Evolutionary conservation across 2,888 invertebrate species (phyloP), one percentile per base, ranked within the genome.

Genomic region (Brachynemurus nebulosus): DNA sequence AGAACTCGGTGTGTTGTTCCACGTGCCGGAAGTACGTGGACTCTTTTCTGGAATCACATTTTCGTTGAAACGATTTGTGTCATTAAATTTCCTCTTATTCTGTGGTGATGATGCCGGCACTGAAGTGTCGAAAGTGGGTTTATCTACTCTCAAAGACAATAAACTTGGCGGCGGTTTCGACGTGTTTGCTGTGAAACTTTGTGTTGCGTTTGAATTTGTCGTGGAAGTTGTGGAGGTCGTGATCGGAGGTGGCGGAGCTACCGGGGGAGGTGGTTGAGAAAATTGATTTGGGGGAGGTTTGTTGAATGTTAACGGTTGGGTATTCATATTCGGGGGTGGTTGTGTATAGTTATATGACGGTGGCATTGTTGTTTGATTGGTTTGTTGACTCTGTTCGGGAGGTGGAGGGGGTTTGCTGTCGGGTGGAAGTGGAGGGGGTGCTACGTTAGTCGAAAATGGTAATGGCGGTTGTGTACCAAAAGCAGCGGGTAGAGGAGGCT

Each of bases 401-500:
- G 65, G 64, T 23, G 59, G 56, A 2, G 65, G 63, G 25, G 67
- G 65, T 54, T 65, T 61, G 40, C 57, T 53, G 46, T 66, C 64
- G 19, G 62, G 59, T n/a, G 67, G 68, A 25, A 70, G 70, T 18
- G 71, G 71, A 40, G 66, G 68, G n/a, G 30, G n/a, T 27, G 62
- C 60, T 52, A 61, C 60, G 2, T 60, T 61, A 48, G 66, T 58
- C 46, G 62, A 62, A 2, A 60, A 62, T 49, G 66, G 59, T 45
- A 62, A 53, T 9, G 60, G 58, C 42, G 66, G 60, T 34, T 59
- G 57, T 46, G 56, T 56, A 23, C 52, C 48, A 33, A 55, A 47
- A 40, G 57, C 49, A 30, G 54, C 50, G 42, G 58, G 49, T 25
- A 56, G 48, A 33, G 57, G 53, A 35, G 62, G 54, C 38, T 57